A percentile compares a stretch with the other conserved stretches of the same genome.
phyloP scores from a whole-genome alignment of 1,140 invertebrate genomes.

The Penaeus chinensis region DNA sequence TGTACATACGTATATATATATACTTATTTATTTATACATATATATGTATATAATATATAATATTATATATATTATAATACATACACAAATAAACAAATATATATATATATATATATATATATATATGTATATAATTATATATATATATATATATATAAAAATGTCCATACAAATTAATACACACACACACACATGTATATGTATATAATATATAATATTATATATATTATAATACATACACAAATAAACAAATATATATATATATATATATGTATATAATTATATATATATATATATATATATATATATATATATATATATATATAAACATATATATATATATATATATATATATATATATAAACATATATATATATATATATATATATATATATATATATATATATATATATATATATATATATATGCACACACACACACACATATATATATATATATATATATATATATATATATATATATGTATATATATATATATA shows the following conservation, averaged over 20 bases:
- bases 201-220: not conserved
- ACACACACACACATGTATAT: constrained; percentile 10
- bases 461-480: not conserved
- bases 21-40: no score
- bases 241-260: not conserved
- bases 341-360: no score
- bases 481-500: no score
- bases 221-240: not conserved
- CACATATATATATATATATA: constrained; percentile 23
- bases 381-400: not conserved
- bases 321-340: no score
- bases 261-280: not conserved
- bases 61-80: no score
- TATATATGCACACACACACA: not conserved
- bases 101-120: constrained; percentile 29
- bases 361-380: no score
- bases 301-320: not conserved
- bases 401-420: constrained; percentile 10
- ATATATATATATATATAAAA: constrained; percentile 18
- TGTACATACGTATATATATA: no score
- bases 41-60: no score
- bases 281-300: not conserved
- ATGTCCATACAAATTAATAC: constrained; percentile 16
- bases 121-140: constrained; percentile 11
- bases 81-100: not conserved